Evolutionary conservation across 2,797 vertebrate genomes (phyloP).

Genomic region (Serranus cabrilla): DNA sequence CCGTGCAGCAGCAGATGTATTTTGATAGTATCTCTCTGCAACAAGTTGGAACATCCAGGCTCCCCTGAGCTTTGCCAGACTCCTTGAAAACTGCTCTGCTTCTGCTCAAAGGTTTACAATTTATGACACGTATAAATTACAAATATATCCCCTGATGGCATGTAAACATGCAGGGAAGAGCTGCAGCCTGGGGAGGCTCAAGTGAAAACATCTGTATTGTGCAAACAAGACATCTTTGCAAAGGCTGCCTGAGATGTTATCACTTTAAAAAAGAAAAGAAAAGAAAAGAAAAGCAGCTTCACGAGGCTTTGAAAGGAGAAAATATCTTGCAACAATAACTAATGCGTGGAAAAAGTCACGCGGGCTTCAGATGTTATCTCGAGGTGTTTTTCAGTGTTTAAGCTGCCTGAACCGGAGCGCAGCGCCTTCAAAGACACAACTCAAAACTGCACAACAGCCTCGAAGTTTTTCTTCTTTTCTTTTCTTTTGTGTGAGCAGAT

Average conservation of each 20-base stretch:
- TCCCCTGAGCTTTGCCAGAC: slow-evolving; percentile 34
- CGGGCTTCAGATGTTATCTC: slow-evolving; percentile 39
- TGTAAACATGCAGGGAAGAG: slow-evolving; percentile 68
- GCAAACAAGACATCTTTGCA: slow-evolving; percentile 56
- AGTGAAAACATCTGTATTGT: slow-evolving; percentile 79
- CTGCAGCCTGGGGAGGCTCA: slow-evolving; percentile 37
- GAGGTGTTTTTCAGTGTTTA: background rate
- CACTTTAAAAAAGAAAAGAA: background rate
- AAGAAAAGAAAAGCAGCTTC: background rate
- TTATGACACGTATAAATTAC: slow-evolving; percentile 58
- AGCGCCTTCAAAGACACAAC: slow-evolving; percentile 47
- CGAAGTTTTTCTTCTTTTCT: background rate
- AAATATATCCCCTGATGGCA: slow-evolving; percentile 33
- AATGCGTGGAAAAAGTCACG: slow-evolving; percentile 22
- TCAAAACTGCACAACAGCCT: slow-evolving; percentile 10
- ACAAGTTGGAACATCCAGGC: slow-evolving; percentile 17
- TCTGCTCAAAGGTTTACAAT: slow-evolving; percentile 50
- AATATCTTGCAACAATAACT: slow-evolving; percentile 18
- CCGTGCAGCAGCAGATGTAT: background rate
- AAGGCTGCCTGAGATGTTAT: slow-evolving; percentile 40
- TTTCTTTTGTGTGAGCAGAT: background rate
- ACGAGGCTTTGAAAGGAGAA: slow-evolving; percentile 2
- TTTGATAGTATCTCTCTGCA: background rate
- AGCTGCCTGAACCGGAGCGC: slow-evolving; percentile 29
- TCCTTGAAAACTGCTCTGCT: slow-evolving; percentile 42